A percentile compares a stretch with the other conserved stretches of the same genome.
phyloP scores from a whole-genome alignment of 2,888 invertebrate genomes.

The Cheilosia grossa region DNA sequence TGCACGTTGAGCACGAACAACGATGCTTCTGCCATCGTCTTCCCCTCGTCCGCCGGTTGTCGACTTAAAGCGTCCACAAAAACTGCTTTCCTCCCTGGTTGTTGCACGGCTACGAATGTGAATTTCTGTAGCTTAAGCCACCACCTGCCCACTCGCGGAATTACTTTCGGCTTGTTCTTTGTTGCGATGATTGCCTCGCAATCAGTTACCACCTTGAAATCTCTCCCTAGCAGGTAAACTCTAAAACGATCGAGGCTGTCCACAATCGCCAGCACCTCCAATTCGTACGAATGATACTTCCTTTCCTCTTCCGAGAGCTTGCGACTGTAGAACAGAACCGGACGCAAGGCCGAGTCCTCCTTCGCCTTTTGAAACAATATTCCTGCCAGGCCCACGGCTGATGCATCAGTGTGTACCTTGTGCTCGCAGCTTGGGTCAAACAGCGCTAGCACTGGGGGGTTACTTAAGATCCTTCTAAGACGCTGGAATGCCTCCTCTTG shows the following conservation, averaged over 20 bases:
- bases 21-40: conserved; percentile 16
- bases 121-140: conserved; percentile 38
- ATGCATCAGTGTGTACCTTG: conserved; percentile 19
- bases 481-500: neutral
- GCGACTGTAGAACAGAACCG: conserved; percentile 5
- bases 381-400: conserved; percentile 13
- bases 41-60: conserved; percentile 11
- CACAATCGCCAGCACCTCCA: conserved; percentile 21
- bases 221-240: conserved; percentile 4
- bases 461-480: neutral
- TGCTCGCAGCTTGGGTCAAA: conserved; percentile 3
- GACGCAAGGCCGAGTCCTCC: neutral
- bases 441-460: neutral
- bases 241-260: conserved; percentile 22
- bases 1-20: conserved; percentile 6
- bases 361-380: conserved; percentile 13
- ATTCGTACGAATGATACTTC: conserved; percentile 32
- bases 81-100: conserved; percentile 9
- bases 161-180: neutral
- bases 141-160: conserved; percentile 19
- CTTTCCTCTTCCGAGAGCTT: conserved; percentile 17
- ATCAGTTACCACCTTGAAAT: conserved; percentile 4
- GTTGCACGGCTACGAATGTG: conserved; percentile 23
- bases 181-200: conserved; percentile 12
- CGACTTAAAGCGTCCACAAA: conserved; percentile 35